Percentiles rank a stretch among this genome's conserved stretches.
These are phyloP conservation scores for Sceliomorpha sp. DNA, from an alignment of 2,888 invertebrate genomes.

Conservation along the genomic window DNA sequence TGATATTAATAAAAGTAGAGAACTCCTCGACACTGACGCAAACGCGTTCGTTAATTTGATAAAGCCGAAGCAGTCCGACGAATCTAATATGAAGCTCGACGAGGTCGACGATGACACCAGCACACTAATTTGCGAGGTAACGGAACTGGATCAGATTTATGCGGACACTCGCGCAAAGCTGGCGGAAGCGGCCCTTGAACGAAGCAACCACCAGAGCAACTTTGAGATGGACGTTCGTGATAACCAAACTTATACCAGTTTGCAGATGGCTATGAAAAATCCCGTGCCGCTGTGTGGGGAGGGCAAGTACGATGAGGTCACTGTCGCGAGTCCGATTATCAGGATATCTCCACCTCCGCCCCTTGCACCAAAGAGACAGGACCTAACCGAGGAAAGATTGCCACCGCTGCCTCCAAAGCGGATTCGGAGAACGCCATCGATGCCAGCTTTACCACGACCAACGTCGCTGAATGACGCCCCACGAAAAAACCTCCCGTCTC, in stretches of 20 bases:
- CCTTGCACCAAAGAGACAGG: slow-evolving; percentile 78
- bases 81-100: slow-evolving; percentile 1
- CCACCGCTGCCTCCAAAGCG: slow-evolving; percentile 92
- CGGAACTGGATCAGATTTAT: slow-evolving; percentile 90
- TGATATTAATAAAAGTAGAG: too few relatives aligned
- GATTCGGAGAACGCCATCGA: slow-evolving; percentile 76
- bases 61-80: too few relatives aligned
- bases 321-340: slow-evolving; percentile 76
- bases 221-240: slow-evolving; percentile 86
- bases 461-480: slow-evolving; percentile 74
- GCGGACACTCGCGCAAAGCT: slow-evolving; percentile 86
- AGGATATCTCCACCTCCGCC: slow-evolving; percentile 55
- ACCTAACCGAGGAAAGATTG: slow-evolving; percentile 83
- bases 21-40: too few relatives aligned
- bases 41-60: too few relatives aligned
- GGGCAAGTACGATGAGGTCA: slow-evolving; percentile 83
- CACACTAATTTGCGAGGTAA: slow-evolving; percentile 67
- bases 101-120: slow-evolving; percentile 42
- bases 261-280: slow-evolving; percentile 92
- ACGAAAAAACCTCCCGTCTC: slow-evolving; percentile 82
- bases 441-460: slow-evolving; percentile 73
- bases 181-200: slow-evolving; percentile 65
- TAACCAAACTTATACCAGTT: slow-evolving; percentile 90
- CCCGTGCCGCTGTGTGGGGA: slow-evolving; percentile 84
- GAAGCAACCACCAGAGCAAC: slow-evolving; percentile 66